Conservation (phyloP, 2,888 invertebrate genomes). For the Seira ritae region DNA sequence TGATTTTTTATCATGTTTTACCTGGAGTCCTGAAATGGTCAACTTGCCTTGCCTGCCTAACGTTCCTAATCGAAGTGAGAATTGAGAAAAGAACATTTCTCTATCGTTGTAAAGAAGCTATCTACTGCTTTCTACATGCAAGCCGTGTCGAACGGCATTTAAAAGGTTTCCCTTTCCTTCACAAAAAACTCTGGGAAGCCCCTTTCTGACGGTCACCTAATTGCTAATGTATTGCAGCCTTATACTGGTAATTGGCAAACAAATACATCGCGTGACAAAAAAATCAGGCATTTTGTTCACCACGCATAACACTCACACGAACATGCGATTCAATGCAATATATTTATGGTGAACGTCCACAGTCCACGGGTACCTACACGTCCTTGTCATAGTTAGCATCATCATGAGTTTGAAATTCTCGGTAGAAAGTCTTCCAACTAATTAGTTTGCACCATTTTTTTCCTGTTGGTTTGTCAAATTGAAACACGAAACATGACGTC, state of each 20-base stretch:
- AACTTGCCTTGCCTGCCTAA: too few species aligned
- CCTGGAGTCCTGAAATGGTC: too few species aligned
- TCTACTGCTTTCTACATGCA: neutral
- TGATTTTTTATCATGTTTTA: too few species aligned
- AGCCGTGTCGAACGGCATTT: neutral
- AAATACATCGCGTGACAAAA: slow-evolving; percentile 16
- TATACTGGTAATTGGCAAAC: slow-evolving; percentile 22
- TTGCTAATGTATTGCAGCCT: neutral
- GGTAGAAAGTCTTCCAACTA: neutral
- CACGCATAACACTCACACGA: neutral
- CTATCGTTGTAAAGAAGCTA: too few species aligned
- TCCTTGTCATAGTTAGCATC: too few species aligned
- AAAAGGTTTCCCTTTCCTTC: neutral
- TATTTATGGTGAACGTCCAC: too few species aligned
- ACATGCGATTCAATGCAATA: neutral
- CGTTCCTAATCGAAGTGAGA: too few species aligned
- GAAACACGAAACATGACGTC: too few species aligned
- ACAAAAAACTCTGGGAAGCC: neutral
- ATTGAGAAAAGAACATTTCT: too few species aligned
- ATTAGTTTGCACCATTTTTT: too few species aligned
- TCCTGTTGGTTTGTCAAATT: too few species aligned
- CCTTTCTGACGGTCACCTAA: neutral
- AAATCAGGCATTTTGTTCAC: neutral
- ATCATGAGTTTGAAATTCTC: neutral
- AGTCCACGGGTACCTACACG: too few species aligned